Percentiles rank a stretch among this genome's conserved stretches.
Conservation (phyloP, 2,797 vertebrate species). For the Ctenopoma multispine region DNA sequence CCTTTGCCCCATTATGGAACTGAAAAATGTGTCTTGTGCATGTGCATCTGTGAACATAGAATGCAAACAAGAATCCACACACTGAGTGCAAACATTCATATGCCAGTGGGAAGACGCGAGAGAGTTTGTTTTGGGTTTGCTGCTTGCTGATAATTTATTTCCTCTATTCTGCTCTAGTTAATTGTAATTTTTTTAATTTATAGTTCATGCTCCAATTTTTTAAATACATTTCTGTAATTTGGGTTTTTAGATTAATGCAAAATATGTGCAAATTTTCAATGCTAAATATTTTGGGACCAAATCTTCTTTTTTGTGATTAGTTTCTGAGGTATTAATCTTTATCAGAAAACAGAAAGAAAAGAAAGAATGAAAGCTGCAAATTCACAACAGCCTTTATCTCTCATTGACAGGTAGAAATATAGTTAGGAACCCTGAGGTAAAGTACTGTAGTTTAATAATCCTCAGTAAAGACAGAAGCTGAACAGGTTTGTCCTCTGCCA, state of each 20-base stretch:
- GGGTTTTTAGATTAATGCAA: neutral
- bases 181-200: neutral
- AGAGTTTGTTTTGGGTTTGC: neutral
- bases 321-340: slow-evolving; percentile 28
- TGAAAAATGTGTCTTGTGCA: slow-evolving; percentile 38
- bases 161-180: neutral
- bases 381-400: slow-evolving; percentile 43
- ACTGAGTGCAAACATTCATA: neutral
- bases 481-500: slow-evolving; percentile 44
- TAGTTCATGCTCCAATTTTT: neutral
- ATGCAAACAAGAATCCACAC: neutral
- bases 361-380: slow-evolving; percentile 34
- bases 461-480: slow-evolving; percentile 48
- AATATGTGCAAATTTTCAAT: neutral
- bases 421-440: slow-evolving; percentile 51
- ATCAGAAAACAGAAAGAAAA: slow-evolving; percentile 15
- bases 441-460: slow-evolving; percentile 55
- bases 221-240: neutral
- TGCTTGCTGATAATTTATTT: neutral
- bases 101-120: neutral
- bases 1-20: slow-evolving; percentile 39
- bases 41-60: slow-evolving; percentile 25
- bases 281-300: neutral
- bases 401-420: slow-evolving; percentile 22
- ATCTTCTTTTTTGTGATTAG: neutral